Evolutionary conservation across 2,888 invertebrate species (phyloP), one percentile per base, ranked within the genome.

Genomic region (Nomada ferruginata): DNA sequence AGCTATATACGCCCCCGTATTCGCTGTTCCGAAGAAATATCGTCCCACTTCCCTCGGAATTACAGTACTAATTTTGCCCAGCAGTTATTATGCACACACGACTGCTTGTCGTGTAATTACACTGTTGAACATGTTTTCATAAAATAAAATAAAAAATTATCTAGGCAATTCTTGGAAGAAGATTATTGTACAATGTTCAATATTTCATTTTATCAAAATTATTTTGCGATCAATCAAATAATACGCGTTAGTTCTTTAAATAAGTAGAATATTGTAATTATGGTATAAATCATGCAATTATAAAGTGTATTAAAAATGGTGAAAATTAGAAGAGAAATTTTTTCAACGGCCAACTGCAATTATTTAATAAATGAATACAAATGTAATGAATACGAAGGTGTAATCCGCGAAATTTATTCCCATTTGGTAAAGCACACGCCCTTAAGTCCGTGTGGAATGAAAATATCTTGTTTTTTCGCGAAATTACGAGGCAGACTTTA

Each of bases 401-500:
- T 76, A 66, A 65, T 70, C 55, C 60, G 15, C 47, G 52, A 29
- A 65, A 65, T 70, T 76, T 61, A 73, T 83, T 26, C 52, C n/a
- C 23, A 23, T 60, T 73, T 73, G 70, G 69, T 63, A 52, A 74
- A 65, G 61, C 44, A n/a, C 47, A 23, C 52, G 13, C 36, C 52
- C 11, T 57, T 26, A 29, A 47, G 42, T 36, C 47, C 42, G 52
- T 10, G 64, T 44, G 11, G 50, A 26, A 65, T 20, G 72, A 69
- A 64, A 81, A 81, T 81, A 65, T 72, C 55, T 42, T 60, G 63
- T 59, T 71, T 76, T 69, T 74, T 76, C 70, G 36, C 15, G 73
- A 81, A 82, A 82, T 81, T 81, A 77, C 76, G 73, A 26, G 70
- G 36, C 64, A 26, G 61, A 70, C 65, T 82, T 73, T 70, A 74